phyloP scores from a whole-genome alignment of 2,888 invertebrate species.

The Digitonthophagus gazella region DNA sequence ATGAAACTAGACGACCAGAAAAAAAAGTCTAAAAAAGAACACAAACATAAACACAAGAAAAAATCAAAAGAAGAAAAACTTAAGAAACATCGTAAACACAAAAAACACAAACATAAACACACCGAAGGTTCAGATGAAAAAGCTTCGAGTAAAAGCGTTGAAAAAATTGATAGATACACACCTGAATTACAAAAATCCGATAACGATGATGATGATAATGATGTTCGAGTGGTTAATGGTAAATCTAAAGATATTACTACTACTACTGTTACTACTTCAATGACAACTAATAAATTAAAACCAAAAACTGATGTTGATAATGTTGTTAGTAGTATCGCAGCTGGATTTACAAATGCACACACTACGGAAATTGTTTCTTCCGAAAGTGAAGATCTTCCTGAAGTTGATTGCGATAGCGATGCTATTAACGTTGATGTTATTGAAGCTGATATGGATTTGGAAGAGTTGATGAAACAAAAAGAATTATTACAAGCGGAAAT shows the following conservation, averaged over 20 bases:
- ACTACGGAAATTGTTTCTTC: constrained; percentile 67
- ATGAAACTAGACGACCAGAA: constrained; percentile 40
- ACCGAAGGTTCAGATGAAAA: constrained; percentile 50
- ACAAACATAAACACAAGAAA: constrained; percentile 59
- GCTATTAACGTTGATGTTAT: constrained; percentile 69
- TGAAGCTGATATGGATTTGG: constrained; percentile 83
- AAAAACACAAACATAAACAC: constrained; percentile 59
- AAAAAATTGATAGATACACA: constrained; percentile 47
- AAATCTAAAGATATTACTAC: constrained; percentile 36
- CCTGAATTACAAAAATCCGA: constrained; percentile 45
- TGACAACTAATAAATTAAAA: constrained; percentile 38
- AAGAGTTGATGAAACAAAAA: constrained; percentile 88
- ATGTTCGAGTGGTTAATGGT: constrained; percentile 44
- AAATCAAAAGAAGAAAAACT: constrained; percentile 55
- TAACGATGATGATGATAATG: constrained; percentile 38
- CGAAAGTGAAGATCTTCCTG: constrained; percentile 62
- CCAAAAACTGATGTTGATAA: constrained; percentile 52
- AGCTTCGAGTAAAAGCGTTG: constrained; percentile 41
- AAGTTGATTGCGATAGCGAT: constrained; percentile 67
- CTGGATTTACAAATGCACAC: constrained; percentile 47
- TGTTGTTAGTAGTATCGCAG: constrained; percentile 54
- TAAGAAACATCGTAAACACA: constrained; percentile 66
- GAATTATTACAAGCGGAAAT: constrained; percentile 80
- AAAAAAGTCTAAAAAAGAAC: constrained; percentile 68
- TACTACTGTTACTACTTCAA: too few species aligned